phyloP scores from a whole-genome alignment of 2,113 vertebrate genomes.

The Urocolius indicus region DNA sequence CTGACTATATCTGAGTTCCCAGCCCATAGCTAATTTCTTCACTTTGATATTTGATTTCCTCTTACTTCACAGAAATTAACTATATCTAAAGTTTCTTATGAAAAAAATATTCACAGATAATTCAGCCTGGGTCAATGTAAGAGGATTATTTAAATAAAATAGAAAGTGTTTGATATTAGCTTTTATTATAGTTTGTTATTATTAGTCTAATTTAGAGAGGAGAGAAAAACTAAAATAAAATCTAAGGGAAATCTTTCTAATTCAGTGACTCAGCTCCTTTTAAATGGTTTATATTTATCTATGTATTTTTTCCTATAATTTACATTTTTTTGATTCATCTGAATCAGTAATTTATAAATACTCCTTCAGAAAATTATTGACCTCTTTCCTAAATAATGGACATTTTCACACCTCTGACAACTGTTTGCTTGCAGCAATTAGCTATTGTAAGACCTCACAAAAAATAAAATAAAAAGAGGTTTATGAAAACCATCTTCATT shows the following conservation, averaged over 20 bases:
- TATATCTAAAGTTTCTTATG: not conserved
- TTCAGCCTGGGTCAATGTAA: not conserved
- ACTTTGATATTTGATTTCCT: not conserved
- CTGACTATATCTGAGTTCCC: not conserved
- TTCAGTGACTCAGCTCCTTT: not conserved
- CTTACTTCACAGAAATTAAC: not conserved
- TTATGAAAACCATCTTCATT: not conserved
- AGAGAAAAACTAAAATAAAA: not conserved
- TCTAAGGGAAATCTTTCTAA: not conserved
- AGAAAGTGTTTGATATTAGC: not conserved
- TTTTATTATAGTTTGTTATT: not conserved
- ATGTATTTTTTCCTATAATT: not conserved
- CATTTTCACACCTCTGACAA: not conserved
- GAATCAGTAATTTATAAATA: not conserved
- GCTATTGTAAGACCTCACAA: not conserved
- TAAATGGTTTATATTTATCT: not conserved
- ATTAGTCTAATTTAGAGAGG: not conserved
- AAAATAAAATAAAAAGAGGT: not conserved
- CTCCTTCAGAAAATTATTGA: not conserved
- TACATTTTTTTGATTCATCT: not conserved
- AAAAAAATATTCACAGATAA: not conserved
- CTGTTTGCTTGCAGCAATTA: not conserved
- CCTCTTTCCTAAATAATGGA: not conserved
- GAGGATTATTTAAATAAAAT: not conserved
- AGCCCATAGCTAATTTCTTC: not conserved